phyloP scores from a whole-genome alignment of 35 echinoderm and acorn worm genomes.

The Heliocidaris tuberculata region DNA sequence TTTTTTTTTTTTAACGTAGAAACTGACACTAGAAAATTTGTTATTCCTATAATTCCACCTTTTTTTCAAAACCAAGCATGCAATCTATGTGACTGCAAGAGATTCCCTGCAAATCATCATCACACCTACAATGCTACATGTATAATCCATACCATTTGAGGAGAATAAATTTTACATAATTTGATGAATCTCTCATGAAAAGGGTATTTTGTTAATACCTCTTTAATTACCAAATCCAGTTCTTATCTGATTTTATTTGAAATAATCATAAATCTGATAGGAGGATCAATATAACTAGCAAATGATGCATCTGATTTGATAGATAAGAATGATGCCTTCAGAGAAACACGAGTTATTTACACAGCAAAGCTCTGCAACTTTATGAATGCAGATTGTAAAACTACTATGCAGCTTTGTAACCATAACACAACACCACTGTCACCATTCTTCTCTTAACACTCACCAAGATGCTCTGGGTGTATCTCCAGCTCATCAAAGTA shows the following conservation, averaged over 20 bases:
- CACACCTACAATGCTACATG: background rate
- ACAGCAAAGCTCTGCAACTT: background rate
- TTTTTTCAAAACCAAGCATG: background rate
- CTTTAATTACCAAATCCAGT: background rate
- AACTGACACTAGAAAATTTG: background rate
- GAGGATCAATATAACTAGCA: background rate
- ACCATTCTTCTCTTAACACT: slow-evolving; percentile 18
- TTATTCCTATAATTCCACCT: background rate
- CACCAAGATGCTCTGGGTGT: slow-evolving; percentile 89
- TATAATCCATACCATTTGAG: background rate
- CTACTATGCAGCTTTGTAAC: too few relatives aligned
- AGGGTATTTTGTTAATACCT: background rate
- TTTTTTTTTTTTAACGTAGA: background rate
- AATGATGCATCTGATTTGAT: background rate
- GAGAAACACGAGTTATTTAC: background rate
- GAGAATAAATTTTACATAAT: background rate
- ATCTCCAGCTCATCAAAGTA: slow-evolving; percentile 99
- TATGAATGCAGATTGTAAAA: too few relatives aligned
- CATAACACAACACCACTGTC: too few relatives aligned
- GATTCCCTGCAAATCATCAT: background rate
- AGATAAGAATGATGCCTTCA: background rate
- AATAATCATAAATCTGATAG: background rate
- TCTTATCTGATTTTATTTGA: background rate
- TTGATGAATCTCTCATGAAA: background rate
- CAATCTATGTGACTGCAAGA: background rate